A percentile compares a stretch with the other conserved stretches of the same genome.
These are phyloP conservation scores for Catharus minimus DNA, from an alignment of 2,113 vertebrate species.

Conservation along the genomic window DNA sequence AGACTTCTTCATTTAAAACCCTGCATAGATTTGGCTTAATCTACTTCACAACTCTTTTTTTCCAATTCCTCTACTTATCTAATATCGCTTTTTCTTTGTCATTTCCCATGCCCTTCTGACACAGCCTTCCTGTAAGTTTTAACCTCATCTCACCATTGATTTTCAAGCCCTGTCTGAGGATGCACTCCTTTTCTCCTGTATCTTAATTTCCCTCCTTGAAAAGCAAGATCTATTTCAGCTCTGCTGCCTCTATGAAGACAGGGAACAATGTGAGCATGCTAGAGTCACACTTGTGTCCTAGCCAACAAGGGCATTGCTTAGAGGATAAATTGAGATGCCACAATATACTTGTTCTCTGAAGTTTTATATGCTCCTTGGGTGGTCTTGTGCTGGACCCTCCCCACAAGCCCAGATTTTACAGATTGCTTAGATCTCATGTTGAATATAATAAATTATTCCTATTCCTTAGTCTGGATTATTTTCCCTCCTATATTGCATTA, in stretches of 20 bases:
- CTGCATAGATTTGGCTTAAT: conserved; percentile 34
- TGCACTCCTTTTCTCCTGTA: conserved; percentile 20
- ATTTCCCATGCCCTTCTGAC: conserved; percentile 29
- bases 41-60: background rate
- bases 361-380: background rate
- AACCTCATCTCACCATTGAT: conserved; percentile 56
- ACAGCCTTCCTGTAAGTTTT: conserved; percentile 33
- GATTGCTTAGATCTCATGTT: background rate
- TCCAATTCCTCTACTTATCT: conserved; percentile 2
- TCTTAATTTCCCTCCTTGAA: conserved; percentile 53
- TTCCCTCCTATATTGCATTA: background rate
- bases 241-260: conserved; percentile 10
- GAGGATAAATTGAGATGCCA: conserved; percentile 16
- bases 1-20: conserved; percentile 30
- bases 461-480: conserved; percentile 4
- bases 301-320: background rate
- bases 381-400: background rate
- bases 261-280: background rate
- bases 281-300: background rate
- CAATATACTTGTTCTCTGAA: background rate
- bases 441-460: background rate
- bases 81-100: background rate
- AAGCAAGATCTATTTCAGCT: conserved; percentile 46
- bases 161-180: conserved; percentile 42
- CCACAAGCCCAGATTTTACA: background rate